These are phyloP conservation scores for Mesoligia furuncula DNA, from an alignment of 2,888 invertebrate genomes.

Conservation along the genomic window DNA sequence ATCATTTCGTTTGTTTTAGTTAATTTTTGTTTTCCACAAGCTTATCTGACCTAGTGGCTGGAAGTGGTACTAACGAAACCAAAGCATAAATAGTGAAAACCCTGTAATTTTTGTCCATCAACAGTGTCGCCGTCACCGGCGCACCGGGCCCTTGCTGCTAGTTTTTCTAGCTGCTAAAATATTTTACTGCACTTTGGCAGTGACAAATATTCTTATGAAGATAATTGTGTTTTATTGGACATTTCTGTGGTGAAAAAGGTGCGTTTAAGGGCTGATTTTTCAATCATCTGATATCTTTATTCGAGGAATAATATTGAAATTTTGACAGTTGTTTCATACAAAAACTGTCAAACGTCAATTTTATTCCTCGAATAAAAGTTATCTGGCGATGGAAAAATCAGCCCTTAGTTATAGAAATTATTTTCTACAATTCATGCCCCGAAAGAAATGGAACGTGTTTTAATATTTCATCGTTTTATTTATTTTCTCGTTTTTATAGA, in stretches of 20 bases:
- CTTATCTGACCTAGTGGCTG: neutral
- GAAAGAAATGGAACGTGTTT: neutral
- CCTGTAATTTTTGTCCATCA: neutral
- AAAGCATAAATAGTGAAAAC: neutral
- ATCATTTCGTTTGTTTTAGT: neutral
- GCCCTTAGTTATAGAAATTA: conserved; percentile 1
- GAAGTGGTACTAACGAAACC: neutral
- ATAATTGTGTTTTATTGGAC: neutral
- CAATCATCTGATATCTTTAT: too few relatives aligned
- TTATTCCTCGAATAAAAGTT: too few relatives aligned
- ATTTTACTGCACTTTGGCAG: neutral
- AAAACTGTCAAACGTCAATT: too few relatives aligned
- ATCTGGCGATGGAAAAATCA: too few relatives aligned
- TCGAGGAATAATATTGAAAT: too few relatives aligned
- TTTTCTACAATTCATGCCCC: neutral
- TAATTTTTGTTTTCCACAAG: neutral
- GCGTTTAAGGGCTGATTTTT: too few relatives aligned
- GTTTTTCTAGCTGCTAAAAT: neutral
- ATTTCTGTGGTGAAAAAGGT: neutral
- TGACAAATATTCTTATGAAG: neutral
- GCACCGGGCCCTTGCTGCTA: neutral
- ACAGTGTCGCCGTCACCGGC: too few relatives aligned
- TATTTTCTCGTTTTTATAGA: neutral
- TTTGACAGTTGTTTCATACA: too few relatives aligned
- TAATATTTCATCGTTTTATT: neutral